A percentile compares a stretch with the other conserved stretches of the same genome.
Conservation (phyloP, 92 coral and sea anemone genomes). For the Bergia puertoricense region DNA sequence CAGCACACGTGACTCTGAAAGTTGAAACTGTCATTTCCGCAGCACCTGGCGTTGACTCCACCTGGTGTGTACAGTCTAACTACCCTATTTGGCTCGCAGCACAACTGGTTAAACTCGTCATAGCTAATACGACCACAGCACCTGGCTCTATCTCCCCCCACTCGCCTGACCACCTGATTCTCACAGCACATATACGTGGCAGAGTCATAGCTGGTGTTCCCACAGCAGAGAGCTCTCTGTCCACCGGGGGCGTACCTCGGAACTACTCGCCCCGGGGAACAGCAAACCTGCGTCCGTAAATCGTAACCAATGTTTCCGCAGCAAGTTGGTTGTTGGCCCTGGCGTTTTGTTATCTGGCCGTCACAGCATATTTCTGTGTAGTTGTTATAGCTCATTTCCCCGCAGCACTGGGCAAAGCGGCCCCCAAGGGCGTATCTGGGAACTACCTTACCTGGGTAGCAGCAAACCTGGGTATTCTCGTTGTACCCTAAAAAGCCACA, state of each 20-base stretch:
- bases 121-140: constrained; percentile 48
- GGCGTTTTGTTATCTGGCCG: constrained; percentile 33
- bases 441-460: constrained; percentile 39
- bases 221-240: constrained; percentile 43
- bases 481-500: constrained; percentile 40
- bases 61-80: constrained; percentile 40
- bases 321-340: constrained; percentile 40
- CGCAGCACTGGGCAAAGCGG: constrained; percentile 47
- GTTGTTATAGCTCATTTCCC: constrained; percentile 32
- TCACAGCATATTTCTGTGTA: constrained; percentile 46
- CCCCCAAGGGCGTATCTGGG: constrained; percentile 41
- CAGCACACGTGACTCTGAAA: constrained; percentile 47
- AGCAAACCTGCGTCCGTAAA: constrained; percentile 46
- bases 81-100: constrained; percentile 35
- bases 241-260: constrained; percentile 42
- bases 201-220: constrained; percentile 24
- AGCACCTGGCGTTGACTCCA: constrained; percentile 46
- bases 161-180: constrained; percentile 33
- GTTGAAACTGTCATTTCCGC: constrained; percentile 44
- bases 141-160: constrained; percentile 27
- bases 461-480: constrained; percentile 48
- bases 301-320: constrained; percentile 49
- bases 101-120: constrained; percentile 37
- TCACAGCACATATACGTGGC: constrained; percentile 50
- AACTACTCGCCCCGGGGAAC: constrained; percentile 29